Evolutionary conservation across 2,797 vertebrate genomes (phyloP).

Genomic region (Garrulus glandarius): DNA sequence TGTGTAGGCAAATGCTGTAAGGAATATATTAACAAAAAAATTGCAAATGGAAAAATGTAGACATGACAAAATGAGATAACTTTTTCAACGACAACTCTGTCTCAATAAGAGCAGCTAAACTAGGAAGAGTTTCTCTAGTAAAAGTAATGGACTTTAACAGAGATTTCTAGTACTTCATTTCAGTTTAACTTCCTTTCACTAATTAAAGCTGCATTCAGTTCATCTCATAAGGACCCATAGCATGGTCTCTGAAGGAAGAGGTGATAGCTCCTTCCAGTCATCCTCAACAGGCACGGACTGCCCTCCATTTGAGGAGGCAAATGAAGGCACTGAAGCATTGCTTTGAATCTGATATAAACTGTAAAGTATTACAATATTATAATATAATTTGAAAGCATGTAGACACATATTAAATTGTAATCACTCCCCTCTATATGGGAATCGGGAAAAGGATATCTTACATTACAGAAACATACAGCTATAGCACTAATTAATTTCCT

Average conservation of each 20-base stretch:
- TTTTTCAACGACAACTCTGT: neutral
- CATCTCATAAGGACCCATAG: neutral
- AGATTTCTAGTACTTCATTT: neutral
- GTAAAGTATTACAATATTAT: neutral
- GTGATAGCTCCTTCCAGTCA: neutral
- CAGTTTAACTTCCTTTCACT: neutral
- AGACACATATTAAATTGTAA: neutral
- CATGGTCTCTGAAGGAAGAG: neutral
- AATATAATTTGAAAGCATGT: neutral
- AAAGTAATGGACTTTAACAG: neutral
- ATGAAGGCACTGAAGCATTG: neutral
- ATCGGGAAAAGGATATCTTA: neutral
- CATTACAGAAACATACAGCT: neutral
- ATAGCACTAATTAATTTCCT: neutral
- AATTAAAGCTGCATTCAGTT: neutral
- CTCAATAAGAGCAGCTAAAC: neutral
- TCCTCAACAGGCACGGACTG: neutral
- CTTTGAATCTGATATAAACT: neutral
- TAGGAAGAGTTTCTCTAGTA: neutral
- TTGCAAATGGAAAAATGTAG: neutral
- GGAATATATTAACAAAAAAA: neutral
- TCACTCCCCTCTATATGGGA: neutral
- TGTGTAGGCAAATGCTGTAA: neutral
- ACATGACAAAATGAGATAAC: neutral
- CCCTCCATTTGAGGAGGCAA: neutral